Conservation (phyloP, 2,113 vertebrate genomes). For the Etheostoma spectabile region DNA sequence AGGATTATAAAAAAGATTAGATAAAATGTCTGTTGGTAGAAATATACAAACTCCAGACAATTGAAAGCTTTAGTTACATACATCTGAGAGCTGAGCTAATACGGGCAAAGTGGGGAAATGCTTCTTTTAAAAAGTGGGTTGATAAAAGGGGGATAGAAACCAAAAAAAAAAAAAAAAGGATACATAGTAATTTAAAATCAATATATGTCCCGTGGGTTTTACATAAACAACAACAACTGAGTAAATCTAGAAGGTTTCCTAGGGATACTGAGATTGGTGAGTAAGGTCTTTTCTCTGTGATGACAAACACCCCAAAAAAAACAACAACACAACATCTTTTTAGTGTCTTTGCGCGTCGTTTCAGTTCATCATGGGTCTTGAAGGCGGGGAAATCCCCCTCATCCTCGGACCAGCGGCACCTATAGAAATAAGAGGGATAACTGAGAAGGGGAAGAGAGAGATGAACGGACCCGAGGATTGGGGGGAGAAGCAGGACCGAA, state of each 20-base stretch:
- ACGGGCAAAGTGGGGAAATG: constrained; percentile 59
- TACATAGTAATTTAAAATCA: constrained; percentile 79
- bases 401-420: constrained; percentile 85
- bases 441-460: constrained; percentile 81
- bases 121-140: constrained; percentile 50
- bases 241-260: constrained; percentile 91
- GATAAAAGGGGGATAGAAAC: constrained; percentile 58
- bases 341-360: constrained; percentile 47
- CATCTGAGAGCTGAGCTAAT: constrained; percentile 78
- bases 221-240: constrained; percentile 90
- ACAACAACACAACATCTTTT: background rate
- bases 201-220: constrained; percentile 86
- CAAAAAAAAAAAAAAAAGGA: constrained; percentile 50
- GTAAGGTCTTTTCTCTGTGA: constrained; percentile 49
- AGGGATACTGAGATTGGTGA: constrained; percentile 84
- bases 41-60: constrained; percentile 85
- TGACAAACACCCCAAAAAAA: constrained; percentile 6
- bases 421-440: constrained; percentile 98
- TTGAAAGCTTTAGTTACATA: constrained; percentile 80
- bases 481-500: constrained; percentile 42
- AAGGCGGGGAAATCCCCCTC: constrained; percentile 75
- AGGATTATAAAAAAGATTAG: constrained; percentile 83
- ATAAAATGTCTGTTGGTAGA: constrained; percentile 82
- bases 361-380: constrained; percentile 84
- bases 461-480: constrained; percentile 12